Base-by-base conservation (phyloP, 2,888 invertebrate genomes). In the Thereva unica region DNA sequence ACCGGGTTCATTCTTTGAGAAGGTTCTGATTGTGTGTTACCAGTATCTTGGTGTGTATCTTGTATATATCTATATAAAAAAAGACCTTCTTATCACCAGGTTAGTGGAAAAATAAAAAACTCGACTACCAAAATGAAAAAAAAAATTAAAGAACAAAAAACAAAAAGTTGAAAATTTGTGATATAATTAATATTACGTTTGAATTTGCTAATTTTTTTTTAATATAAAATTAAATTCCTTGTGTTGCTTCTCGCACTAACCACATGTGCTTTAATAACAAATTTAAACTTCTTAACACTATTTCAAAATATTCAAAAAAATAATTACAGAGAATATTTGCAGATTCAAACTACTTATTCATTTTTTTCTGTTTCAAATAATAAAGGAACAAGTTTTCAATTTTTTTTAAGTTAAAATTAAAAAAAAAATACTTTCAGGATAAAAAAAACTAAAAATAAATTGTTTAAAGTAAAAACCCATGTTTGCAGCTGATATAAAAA, bases 121-220 rank as follows among this genome's bases (percentile, higher is more conserved):
- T 59, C 47, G 23, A 23, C 23, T 23, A 23, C 23, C 23, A 23
- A 23, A 23, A 23, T 23, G 23, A 23, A 23, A 2, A 23, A 23
- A 23, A 23, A 23, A 23, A 23, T n/a, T 23, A 45, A 12, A 59
- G 23, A 59, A 59, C 8, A 55, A 55, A 55, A 55, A 38, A 8
- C 38, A 35, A 44, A 59, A 59, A 59, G 47, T 59, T 59, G 57
- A 47, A 59, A 59, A 37, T 59, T 37, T 59, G 57, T 41, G 45
- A 47, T 37, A 8, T 2, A 34, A 9, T 52, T 34, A 23, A 9
- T 7, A 6, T 6, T 52, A 6, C 2, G 40, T 37, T 45, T 7
- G n/a, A 37, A 37, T n/a, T 38, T 47, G 7, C 47, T 57, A 10
- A 5, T 50, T 50, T 50, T 50, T 47, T 50, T 50, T 10, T 50